phyloP scores from a whole-genome alignment of 2,113 vertebrate species.

The Larimichthys polyactis region DNA sequence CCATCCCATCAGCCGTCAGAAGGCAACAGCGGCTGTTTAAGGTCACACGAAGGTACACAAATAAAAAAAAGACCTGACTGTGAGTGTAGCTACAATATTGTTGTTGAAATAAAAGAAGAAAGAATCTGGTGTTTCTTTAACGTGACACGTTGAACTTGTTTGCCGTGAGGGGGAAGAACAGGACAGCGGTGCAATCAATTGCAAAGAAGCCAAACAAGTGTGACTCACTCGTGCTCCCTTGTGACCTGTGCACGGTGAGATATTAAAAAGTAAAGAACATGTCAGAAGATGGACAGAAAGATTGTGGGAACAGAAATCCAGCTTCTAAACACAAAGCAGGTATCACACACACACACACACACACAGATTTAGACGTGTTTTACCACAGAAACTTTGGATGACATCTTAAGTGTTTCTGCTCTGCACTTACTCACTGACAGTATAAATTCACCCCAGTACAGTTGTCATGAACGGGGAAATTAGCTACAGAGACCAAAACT shows the following conservation, averaged over 20 bases:
- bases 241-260: background rate
- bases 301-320: background rate
- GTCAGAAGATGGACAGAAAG: background rate
- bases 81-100: background rate
- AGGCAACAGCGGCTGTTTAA: background rate
- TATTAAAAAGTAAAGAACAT: background rate
- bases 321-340: background rate
- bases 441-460: no score
- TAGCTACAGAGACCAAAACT: no score
- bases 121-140: background rate
- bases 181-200: conserved; percentile 12
- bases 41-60: background rate
- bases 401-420: no score
- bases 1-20: background rate
- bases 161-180: conserved; percentile 11
- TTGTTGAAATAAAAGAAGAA: background rate
- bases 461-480: no score
- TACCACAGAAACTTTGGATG: no score
- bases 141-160: background rate
- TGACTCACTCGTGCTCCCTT: conserved; percentile 22
- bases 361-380: no score
- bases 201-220: conserved; percentile 8
- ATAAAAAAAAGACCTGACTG: background rate
- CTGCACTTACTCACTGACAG: no score
- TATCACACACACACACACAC: background rate